phyloP scores from a whole-genome alignment of 1,140 invertebrate genomes.

The Tachypleus tridentatus region DNA sequence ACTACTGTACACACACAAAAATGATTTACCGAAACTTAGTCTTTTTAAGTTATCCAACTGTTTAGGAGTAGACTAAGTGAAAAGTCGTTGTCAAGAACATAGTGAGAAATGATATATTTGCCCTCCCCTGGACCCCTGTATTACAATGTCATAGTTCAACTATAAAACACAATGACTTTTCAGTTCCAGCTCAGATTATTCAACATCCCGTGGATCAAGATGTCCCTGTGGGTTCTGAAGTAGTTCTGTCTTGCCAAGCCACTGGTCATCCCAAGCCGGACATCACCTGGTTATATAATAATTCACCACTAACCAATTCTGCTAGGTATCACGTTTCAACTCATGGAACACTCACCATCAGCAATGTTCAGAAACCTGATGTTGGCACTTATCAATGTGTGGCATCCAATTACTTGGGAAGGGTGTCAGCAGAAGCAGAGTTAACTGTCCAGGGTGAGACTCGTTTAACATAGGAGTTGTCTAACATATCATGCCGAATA shows the following conservation, averaged over 20 bases:
- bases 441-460: too few relatives aligned
- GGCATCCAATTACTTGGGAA: constrained; percentile 50
- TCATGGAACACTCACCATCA: constrained; percentile 51
- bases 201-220: constrained; percentile 30
- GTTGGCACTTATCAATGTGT: constrained; percentile 57
- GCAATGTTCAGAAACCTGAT: constrained; percentile 45
- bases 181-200: constrained; percentile 20
- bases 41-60: too few relatives aligned
- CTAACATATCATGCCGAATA: too few relatives aligned
- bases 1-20: too few relatives aligned
- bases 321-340: constrained; percentile 31
- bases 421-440: not conserved
- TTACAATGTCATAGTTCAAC: constrained; percentile 27
- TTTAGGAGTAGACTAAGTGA: too few relatives aligned
- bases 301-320: constrained; percentile 41
- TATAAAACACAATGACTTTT: constrained; percentile 7
- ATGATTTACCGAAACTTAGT: too few relatives aligned
- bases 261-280: constrained; percentile 50
- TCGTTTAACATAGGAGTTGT: too few relatives aligned
- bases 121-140: constrained; percentile 5
- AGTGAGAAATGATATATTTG: constrained; percentile 14
- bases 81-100: too few relatives aligned
- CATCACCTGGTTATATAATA: constrained; percentile 56
- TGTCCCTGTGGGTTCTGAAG: constrained; percentile 36
- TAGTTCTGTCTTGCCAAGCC: constrained; percentile 49